Evolutionary conservation across 2,113 vertebrate genomes (phyloP).

Genomic region (Paradisaea rubra): DNA sequence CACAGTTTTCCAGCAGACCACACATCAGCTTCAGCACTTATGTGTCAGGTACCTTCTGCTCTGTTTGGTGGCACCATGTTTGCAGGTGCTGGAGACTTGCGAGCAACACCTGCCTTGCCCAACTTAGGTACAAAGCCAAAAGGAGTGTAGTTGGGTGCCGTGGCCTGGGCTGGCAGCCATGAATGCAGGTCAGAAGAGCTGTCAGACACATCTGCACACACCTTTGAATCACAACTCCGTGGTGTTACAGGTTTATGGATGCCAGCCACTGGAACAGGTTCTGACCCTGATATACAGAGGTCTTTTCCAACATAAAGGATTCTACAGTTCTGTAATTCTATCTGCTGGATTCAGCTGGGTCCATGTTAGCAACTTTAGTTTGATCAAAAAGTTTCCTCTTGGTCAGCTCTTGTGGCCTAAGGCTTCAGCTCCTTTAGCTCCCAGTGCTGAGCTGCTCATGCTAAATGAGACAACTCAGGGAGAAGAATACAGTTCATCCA

Average conservation of each 20-base stretch:
- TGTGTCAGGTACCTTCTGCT: neutral
- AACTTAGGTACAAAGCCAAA: neutral
- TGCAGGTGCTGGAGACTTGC: neutral
- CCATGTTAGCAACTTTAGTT: neutral
- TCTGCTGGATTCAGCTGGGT: neutral
- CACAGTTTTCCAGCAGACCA: neutral
- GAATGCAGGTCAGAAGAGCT: neutral
- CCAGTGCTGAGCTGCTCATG: neutral
- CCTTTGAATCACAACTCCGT: neutral
- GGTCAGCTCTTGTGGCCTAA: neutral
- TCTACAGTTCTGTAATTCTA: neutral
- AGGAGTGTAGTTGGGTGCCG: neutral
- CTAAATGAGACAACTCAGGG: accelerated
- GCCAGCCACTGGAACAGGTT: neutral
- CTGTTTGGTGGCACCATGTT: neutral
- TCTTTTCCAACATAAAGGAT: neutral
- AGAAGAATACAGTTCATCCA: neutral
- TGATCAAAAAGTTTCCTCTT: neutral
- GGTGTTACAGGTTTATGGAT: neutral
- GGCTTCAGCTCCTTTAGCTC: neutral
- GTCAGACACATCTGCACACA: neutral
- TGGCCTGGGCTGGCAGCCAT: neutral
- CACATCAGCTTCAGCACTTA: neutral
- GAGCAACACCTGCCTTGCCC: neutral
- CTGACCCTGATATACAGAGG: neutral